A percentile compares a stretch with the other conserved stretches of the same genome.
Conservation (phyloP, 2,888 invertebrate species). For the Tolmerus cingulatus region DNA sequence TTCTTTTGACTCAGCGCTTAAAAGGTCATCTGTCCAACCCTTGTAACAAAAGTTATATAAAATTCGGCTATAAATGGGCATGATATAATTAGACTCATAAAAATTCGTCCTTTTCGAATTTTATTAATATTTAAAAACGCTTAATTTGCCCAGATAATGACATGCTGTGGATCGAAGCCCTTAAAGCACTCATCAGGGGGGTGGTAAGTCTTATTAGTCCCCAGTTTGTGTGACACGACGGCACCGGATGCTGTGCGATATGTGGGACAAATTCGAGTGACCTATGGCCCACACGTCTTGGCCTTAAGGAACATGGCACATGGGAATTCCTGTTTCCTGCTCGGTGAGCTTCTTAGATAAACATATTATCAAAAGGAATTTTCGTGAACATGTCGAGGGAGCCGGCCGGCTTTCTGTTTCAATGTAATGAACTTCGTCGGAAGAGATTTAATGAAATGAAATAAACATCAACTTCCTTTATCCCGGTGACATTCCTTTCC, state of each 20-base stretch:
- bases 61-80: not conserved
- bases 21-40: too few relatives aligned
- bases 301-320: not conserved
- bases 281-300: not conserved
- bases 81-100: not conserved
- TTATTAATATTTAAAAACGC: not conserved
- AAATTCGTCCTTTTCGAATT: not conserved
- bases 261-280: not conserved
- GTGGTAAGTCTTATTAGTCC: not conserved
- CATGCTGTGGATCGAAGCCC: not conserved
- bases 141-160: not conserved
- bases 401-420: not conserved
- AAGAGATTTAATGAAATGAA: conserved; percentile 42
- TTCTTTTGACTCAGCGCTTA: too few relatives aligned
- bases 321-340: not conserved
- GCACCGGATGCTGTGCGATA: not conserved
- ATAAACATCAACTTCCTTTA: conserved; percentile 30
- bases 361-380: conserved; percentile 28
- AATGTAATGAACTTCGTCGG: conserved; percentile 23
- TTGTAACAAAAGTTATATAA: not conserved
- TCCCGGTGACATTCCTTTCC: not conserved
- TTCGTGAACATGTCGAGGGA: not conserved
- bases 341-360: conserved; percentile 8
- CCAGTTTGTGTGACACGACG: not conserved
- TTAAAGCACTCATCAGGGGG: not conserved